Percentiles rank a stretch among this genome's conserved stretches.
phyloP scores from a whole-genome alignment of 2,113 vertebrate species.

The Gopherus evgoodei region DNA sequence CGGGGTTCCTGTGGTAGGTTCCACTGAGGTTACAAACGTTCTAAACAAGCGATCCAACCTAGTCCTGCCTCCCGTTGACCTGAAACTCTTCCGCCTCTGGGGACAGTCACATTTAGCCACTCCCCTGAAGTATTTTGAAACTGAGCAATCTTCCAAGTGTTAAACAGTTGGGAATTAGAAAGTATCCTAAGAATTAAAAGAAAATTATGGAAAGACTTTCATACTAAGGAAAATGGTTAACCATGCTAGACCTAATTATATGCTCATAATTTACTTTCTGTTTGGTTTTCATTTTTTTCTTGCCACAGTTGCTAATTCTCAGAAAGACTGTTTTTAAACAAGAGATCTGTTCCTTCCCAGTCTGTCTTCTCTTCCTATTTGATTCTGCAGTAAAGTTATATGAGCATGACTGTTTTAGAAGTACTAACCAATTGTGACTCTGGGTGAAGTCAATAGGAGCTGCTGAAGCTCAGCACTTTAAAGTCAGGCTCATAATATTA shows the following conservation, averaged over 20 bases:
- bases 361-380: neutral
- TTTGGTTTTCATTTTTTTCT: neutral
- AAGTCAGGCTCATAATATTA: neutral
- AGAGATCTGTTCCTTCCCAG: neutral
- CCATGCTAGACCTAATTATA: neutral
- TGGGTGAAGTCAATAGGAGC: neutral
- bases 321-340: neutral
- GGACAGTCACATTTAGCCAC: neutral
- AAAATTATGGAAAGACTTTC: neutral
- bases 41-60: neutral
- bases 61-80: neutral
- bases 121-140: neutral
- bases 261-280: neutral
- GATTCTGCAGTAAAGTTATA: neutral
- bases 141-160: neutral
- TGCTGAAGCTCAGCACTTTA: too few relatives aligned
- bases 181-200: neutral
- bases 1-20: neutral
- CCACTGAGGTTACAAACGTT: neutral
- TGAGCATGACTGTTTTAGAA: neutral
- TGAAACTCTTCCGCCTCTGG: neutral
- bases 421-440: neutral
- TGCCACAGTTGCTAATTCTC: neutral
- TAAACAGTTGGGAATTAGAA: neutral
- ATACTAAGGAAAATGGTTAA: neutral